Conservation (phyloP, 1,140 invertebrate species). For the Gonioctena quinquepunctata region DNA sequence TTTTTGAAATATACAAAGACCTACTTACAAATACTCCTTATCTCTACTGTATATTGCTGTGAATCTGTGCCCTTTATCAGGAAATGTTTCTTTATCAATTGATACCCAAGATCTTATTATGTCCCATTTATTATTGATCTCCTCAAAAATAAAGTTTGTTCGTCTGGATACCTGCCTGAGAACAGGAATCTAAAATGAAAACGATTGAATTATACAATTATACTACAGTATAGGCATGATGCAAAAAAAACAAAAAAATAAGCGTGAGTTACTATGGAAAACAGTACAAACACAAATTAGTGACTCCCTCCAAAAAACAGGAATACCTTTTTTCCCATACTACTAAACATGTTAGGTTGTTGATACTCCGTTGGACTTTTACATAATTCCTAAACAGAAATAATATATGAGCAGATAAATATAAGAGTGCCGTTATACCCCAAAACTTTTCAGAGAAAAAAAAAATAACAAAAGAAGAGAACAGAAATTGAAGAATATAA, state of each 20-base stretch:
- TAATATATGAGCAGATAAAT: constrained; percentile 12
- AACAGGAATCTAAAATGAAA: constrained; percentile 63
- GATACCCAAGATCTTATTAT: constrained; percentile 65
- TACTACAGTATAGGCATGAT: background rate
- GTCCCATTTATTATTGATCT: constrained; percentile 64
- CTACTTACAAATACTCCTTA: constrained; percentile 81
- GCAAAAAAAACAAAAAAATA: background rate
- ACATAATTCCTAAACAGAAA: constrained; percentile 48
- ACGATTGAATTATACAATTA: too few relatives aligned
- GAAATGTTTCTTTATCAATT: constrained; percentile 70
- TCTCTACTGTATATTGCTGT: constrained; percentile 85
- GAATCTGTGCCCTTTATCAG: constrained; percentile 70
- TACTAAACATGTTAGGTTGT: constrained; percentile 44
- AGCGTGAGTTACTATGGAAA: background rate
- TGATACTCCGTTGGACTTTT: constrained; percentile 43
- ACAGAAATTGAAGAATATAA: too few relatives aligned
- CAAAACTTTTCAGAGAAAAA: background rate
- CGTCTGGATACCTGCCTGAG: constrained; percentile 63
- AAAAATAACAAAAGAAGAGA: too few relatives aligned
- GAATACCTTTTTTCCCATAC: constrained; percentile 46
- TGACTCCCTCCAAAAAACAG: constrained; percentile 4
- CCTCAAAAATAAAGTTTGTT: constrained; percentile 65
- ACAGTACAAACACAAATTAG: constrained; percentile 1
- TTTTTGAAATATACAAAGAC: too few relatives aligned
- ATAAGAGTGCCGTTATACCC: background rate